Evolutionary conservation across 2,797 vertebrate genomes (phyloP).

Genomic region (Eulemur rubriventer): DNA sequence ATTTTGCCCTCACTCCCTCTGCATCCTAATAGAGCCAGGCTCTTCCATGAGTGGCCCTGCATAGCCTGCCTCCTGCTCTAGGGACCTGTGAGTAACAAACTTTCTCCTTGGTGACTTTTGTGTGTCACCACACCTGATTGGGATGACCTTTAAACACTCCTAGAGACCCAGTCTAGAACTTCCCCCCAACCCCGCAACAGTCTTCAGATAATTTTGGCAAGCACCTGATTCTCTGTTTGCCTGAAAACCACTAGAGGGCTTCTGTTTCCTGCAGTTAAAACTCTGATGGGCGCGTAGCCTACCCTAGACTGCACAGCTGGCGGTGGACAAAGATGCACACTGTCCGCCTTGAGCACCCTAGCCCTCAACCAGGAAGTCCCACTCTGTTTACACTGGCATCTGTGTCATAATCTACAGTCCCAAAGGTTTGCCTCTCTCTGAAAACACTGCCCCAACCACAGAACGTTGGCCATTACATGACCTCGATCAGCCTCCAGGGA

Average conservation of each 20-base stretch:
- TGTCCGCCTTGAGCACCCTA: rapidly evolving
- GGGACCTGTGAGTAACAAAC: not conserved
- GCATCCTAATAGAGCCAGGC: not conserved
- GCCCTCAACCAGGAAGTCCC: not conserved
- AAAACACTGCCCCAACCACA: not conserved
- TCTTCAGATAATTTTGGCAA: not conserved
- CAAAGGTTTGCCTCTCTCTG: not conserved
- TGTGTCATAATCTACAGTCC: not conserved
- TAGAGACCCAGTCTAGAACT: not conserved
- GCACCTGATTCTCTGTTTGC: not conserved
- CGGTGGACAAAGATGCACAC: not conserved
- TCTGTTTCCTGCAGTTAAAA: not conserved
- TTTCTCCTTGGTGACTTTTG: not conserved
- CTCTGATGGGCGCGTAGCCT: not conserved
- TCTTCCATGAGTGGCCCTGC: too few relatives aligned
- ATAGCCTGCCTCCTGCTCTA: rapidly evolving
- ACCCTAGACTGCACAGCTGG: not conserved
- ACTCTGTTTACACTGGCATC: not conserved
- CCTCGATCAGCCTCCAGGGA: not conserved
- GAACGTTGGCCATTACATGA: not conserved
- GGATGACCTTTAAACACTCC: not conserved
- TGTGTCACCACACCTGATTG: not conserved
- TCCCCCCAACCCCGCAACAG: not conserved
- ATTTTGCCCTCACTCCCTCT: not conserved
- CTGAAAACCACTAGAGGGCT: not conserved